Percentiles rank a stretch among this genome's conserved stretches.
Conservation (phyloP, 2,888 invertebrate species). For the Pyralis farinalis region DNA sequence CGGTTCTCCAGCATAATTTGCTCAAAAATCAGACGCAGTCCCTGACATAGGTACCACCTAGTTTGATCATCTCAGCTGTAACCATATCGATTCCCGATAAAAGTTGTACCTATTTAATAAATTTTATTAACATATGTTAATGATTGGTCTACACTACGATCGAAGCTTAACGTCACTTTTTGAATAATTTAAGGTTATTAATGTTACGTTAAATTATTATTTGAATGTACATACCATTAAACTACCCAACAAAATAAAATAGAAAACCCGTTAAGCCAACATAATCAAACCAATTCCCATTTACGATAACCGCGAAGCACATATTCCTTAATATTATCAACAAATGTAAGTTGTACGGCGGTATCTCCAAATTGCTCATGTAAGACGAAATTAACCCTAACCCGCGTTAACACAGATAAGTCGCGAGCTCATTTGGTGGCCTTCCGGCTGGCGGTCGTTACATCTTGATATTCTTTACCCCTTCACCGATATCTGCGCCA, state of each 20-base stretch:
- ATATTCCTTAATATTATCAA: constrained; percentile 20
- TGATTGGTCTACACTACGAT: too few relatives aligned
- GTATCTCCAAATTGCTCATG: constrained; percentile 78
- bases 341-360: constrained; percentile 60
- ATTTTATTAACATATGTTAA: too few relatives aligned
- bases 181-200: too few relatives aligned
- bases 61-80: too few relatives aligned
- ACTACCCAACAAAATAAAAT: background rate
- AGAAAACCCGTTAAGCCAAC: background rate
- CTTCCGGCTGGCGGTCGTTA: constrained; percentile 78
- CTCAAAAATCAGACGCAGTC: too few relatives aligned
- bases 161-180: too few relatives aligned
- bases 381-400: constrained; percentile 79
- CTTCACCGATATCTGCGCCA: constrained; percentile 75
- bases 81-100: too few relatives aligned
- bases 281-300: background rate
- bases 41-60: too few relatives aligned
- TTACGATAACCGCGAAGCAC: constrained; percentile 12
- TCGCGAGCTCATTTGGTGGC: constrained; percentile 80
- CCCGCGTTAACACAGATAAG: constrained; percentile 79
- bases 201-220: too few relatives aligned
- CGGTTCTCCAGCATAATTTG: too few relatives aligned
- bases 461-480: constrained; percentile 81
- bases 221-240: too few relatives aligned
- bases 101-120: too few relatives aligned